Evolutionary conservation across 2,888 invertebrate genomes (phyloP).

Genomic region (Metallyticus violacea): DNA sequence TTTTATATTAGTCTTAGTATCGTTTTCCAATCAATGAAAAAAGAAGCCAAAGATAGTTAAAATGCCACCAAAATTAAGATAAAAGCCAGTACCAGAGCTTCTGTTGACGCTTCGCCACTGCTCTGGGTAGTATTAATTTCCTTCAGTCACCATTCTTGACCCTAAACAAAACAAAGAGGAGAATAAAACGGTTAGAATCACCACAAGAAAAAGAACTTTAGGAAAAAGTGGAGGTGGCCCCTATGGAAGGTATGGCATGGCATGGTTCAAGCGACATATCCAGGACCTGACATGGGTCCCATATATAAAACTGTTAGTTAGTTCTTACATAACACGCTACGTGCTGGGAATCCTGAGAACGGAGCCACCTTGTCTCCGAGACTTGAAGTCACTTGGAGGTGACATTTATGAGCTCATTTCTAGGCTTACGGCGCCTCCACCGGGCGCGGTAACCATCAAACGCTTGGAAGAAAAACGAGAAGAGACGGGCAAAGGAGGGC

Average conservation of each 20-base stretch:
- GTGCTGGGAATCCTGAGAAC: constrained; percentile 2
- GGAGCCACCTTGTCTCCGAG: constrained; percentile 6
- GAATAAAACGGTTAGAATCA: background rate
- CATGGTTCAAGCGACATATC: constrained; percentile 1
- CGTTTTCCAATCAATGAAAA: no score
- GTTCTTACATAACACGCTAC: constrained; percentile 12
- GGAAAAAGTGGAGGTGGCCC: background rate
- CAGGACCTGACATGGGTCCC: constrained; percentile 11
- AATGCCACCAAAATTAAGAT: background rate
- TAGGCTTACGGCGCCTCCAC: constrained; percentile 14
- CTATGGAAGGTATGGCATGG: background rate
- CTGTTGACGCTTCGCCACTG: background rate
- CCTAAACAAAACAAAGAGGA: background rate
- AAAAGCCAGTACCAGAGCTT: background rate
- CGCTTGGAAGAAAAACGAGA: background rate
- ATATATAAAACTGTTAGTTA: constrained; percentile 16
- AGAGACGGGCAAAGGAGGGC: background rate
- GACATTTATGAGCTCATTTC: constrained; percentile 16
- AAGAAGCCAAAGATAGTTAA: no score
- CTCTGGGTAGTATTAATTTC: background rate
- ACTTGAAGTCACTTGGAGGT: constrained; percentile 13
- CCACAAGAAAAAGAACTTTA: background rate
- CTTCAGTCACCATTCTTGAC: background rate
- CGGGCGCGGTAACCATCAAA: constrained; percentile 10
- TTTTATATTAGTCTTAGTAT: no score